Percentiles rank a stretch among this genome's conserved stretches.
Evolutionary conservation across 2,888 invertebrate genomes (phyloP).

Genomic region (Aproaerema taeniolella): DNA sequence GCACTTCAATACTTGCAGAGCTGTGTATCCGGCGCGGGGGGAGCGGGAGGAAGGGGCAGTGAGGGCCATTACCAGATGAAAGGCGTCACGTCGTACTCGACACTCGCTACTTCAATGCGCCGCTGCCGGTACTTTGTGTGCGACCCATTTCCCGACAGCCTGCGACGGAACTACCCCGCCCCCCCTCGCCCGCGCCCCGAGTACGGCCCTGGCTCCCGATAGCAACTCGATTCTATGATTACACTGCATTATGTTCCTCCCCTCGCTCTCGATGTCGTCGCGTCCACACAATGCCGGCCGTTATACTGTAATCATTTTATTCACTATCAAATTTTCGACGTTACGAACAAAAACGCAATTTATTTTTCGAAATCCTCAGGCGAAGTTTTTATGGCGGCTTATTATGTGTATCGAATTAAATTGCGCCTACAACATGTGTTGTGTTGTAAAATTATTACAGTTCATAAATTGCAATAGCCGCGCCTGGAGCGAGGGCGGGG

Average conservation of each 20-base stretch:
- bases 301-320: too few relatives aligned
- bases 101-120: constrained; percentile 9
- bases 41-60: constrained; percentile 4
- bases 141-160: constrained; percentile 17
- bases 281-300: background rate
- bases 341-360: constrained; percentile 8
- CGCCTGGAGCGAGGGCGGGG: background rate
- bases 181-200: background rate
- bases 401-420: constrained; percentile 11
- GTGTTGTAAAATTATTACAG: constrained; percentile 8
- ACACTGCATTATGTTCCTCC: too few relatives aligned
- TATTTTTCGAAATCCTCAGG: constrained; percentile 6
- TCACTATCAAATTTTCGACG: background rate
- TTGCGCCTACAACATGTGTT: constrained; percentile 10
- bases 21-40: background rate
- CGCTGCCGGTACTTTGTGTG: constrained; percentile 17
- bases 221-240: too few relatives aligned
- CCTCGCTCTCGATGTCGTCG: background rate
- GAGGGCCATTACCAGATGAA: constrained; percentile 22
- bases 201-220: too few relatives aligned
- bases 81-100: constrained; percentile 15
- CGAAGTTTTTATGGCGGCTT: constrained; percentile 6
- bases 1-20: constrained; percentile 1
- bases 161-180: background rate
- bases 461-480: constrained; percentile 9